Conservation (phyloP, 2,888 invertebrate species). For the Stegophylla sp. region DNA sequence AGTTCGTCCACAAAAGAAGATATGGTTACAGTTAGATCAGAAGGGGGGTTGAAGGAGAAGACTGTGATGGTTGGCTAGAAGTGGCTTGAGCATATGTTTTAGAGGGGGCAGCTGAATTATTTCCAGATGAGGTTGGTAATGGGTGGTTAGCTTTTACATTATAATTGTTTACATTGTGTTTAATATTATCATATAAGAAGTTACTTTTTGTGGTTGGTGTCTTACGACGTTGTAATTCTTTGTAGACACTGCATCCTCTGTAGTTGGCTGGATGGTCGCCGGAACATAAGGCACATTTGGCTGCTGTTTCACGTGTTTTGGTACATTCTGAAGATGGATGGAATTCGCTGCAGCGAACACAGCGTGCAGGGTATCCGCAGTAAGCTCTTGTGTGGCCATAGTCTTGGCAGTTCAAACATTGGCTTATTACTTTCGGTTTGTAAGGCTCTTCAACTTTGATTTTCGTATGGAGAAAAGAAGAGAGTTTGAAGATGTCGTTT, state of each 20-base stretch:
- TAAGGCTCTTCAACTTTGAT: not conserved
- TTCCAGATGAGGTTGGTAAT: not conserved
- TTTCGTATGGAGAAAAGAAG: not conserved
- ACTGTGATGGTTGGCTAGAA: no score
- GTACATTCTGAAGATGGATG: constrained; percentile 10
- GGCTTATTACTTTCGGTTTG: not conserved
- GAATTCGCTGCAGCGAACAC: not conserved
- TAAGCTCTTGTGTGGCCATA: not conserved
- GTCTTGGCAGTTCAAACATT: not conserved
- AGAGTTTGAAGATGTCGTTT: not conserved
- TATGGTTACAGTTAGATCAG: no score
- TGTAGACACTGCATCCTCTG: constrained; percentile 4
- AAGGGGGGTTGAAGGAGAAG: no score
- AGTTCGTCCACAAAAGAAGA: no score
- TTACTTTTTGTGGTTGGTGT: not conserved
- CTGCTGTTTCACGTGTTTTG: not conserved
- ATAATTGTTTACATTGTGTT: not conserved
- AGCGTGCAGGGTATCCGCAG: not conserved
- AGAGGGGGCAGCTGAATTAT: not conserved
- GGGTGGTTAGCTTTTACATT: constrained; percentile 7
- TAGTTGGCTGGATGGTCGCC: constrained; percentile 12
- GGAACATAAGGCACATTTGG: constrained; percentile 8
- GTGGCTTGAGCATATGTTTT: not conserved
- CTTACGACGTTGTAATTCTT: not conserved
- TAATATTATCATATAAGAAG: not conserved